Evolutionary conservation across 2,113 vertebrate species (phyloP).

Genomic region (Alosa alosa): DNA sequence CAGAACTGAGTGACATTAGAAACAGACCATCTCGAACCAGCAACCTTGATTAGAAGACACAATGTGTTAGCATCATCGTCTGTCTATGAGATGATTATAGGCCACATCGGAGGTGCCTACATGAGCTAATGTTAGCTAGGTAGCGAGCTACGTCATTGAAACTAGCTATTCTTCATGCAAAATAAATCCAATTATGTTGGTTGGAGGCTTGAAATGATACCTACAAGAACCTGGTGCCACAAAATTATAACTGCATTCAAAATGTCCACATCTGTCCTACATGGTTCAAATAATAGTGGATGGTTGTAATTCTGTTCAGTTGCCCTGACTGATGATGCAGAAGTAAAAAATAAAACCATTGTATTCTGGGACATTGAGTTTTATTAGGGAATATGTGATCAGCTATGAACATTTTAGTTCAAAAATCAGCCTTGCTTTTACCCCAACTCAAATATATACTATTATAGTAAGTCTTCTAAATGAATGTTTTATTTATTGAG

Average conservation of each 20-base stretch:
- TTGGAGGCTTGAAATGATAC: background rate
- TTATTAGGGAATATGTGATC: background rate
- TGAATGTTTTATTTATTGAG: background rate
- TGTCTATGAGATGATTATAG: background rate
- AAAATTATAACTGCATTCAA: background rate
- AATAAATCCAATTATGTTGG: background rate
- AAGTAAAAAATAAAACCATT: background rate
- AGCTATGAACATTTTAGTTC: background rate
- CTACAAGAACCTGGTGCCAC: background rate
- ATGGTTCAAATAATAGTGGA: background rate
- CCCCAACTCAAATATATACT: background rate
- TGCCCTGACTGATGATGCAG: constrained; percentile 11
- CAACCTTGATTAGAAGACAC: background rate
- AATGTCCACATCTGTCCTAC: background rate
- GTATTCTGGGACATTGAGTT: constrained; percentile 4
- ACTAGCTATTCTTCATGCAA: background rate
- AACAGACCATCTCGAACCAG: background rate
- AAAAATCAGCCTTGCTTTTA: too few relatives aligned
- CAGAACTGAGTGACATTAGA: background rate
- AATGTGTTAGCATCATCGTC: background rate
- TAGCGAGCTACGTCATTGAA: constrained; percentile 9
- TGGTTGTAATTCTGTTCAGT: background rate
- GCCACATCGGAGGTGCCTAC: background rate
- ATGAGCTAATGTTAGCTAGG: background rate
- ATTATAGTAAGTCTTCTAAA: background rate